Percentiles rank a stretch among this genome's conserved stretches.
Evolutionary conservation across 1,140 invertebrate genomes (phyloP).

Genomic region (Drosophila pallidifrons): DNA sequence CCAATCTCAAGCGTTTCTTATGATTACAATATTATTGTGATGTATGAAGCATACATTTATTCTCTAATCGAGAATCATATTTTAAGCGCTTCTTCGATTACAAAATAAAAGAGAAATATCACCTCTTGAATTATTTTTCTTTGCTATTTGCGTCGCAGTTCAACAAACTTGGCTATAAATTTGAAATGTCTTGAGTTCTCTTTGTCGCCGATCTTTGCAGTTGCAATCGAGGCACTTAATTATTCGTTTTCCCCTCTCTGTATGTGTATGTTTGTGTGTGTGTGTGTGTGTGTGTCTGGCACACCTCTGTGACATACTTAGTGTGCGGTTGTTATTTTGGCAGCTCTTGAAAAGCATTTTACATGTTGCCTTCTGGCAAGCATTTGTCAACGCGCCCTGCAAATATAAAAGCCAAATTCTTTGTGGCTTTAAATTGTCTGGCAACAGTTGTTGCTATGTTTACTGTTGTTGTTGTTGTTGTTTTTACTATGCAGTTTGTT

Average conservation of each 20-base stretch:
- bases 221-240: constrained; percentile 5
- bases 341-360: constrained; percentile 41
- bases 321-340: constrained; percentile 21
- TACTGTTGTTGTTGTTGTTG: not conserved
- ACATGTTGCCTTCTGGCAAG: constrained; percentile 37
- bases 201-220: not conserved
- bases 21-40: too few relatives aligned
- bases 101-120: too few relatives aligned
- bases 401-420: constrained; percentile 27
- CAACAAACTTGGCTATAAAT: not conserved
- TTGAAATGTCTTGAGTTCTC: not conserved
- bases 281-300: not conserved
- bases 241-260: not conserved
- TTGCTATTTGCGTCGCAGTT: too few relatives aligned
- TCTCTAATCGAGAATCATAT: too few relatives aligned
- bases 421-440: constrained; percentile 1
- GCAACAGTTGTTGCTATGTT: constrained; percentile 5
- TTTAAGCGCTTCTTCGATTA: too few relatives aligned
- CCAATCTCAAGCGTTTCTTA: too few relatives aligned
- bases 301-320: constrained; percentile 17
- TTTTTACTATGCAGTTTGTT: not conserved
- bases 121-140: too few relatives aligned
- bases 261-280: not conserved
- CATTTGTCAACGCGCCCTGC: constrained; percentile 56
- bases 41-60: too few relatives aligned